Conservation (phyloP, 2,888 invertebrate genomes). For the Trachelus troglodyta region DNA sequence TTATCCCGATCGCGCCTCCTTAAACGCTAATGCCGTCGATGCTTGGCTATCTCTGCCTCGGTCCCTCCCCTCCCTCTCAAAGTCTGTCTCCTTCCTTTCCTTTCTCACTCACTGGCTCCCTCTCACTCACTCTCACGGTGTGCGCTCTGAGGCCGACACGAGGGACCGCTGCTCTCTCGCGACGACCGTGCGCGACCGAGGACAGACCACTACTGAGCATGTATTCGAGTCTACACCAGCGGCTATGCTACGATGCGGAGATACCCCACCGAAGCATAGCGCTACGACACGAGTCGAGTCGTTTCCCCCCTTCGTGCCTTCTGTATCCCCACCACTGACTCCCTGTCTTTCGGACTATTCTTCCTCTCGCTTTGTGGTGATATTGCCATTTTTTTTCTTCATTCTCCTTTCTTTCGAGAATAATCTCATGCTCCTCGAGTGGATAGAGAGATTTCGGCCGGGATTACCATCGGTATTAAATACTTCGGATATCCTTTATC, state of each 20-base stretch:
- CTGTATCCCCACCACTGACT: background rate
- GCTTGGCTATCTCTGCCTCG: background rate
- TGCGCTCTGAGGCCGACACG: background rate
- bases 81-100: background rate
- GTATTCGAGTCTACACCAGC: constrained; percentile 27
- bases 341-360: background rate
- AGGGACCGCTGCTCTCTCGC: background rate
- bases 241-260: constrained; percentile 6
- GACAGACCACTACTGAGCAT: constrained; percentile 53
- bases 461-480: background rate
- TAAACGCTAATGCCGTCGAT: background rate
- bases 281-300: constrained; percentile 47
- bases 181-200: constrained; percentile 38
- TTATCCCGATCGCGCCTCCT: background rate
- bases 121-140: background rate
- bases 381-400: background rate
- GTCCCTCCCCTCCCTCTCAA: background rate
- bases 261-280: constrained; percentile 32
- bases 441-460: background rate
- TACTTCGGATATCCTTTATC: background rate
- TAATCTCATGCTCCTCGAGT: background rate
- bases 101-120: background rate
- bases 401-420: background rate
- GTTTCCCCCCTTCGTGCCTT: constrained; percentile 40
- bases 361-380: background rate